Evolutionary conservation across 2,888 invertebrate genomes (phyloP), one percentile per base, ranked within the genome.

Genomic region (Amiota mariae): DNA sequence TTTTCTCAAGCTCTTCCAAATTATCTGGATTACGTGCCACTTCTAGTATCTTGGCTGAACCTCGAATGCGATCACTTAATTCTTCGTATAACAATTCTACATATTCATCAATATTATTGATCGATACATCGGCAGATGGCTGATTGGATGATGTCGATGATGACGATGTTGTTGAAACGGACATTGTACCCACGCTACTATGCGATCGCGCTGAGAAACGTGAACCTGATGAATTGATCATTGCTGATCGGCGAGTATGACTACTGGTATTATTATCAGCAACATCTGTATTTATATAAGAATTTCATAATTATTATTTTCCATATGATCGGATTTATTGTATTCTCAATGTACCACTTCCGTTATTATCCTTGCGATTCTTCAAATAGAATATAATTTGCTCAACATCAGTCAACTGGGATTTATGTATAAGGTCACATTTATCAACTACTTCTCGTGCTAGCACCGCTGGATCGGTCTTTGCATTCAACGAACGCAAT

Each of bases 51-150:
- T 97, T 92, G 46, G 95, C 95, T 8, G 98, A 97, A 46, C 98
- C 99, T 89, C 94, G 94, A 66, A 98, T 95, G 91, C 98, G 98
- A 86, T 98, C 98, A 48, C 94, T 92, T 87, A 96, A 93, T 80
- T 98, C 98, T 90, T 99, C 99, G 90, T 99, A 99, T 20, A 99
- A 91, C 78, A 98, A 91, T 90, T 99, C 99, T 72, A 99, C 95
- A 90, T 99, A 99, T 84, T 95, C 95, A 88, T 98, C 97, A 77
- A 98, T 92, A 88, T 94, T 94, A 87, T 95, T 95, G 79, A 98
- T 94, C 77, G 95, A 91, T 63, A 92, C 92, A 88, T 95, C 94
- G 24, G 91, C 90, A 74, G 91, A 90, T 81, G 91, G 78, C 66
- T 73, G 76, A 20, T 51, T 91, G 90, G 77, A 70, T 47, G 80